Conservation (phyloP, 2,797 vertebrate genomes). For the Simalia tracyae region DNA sequence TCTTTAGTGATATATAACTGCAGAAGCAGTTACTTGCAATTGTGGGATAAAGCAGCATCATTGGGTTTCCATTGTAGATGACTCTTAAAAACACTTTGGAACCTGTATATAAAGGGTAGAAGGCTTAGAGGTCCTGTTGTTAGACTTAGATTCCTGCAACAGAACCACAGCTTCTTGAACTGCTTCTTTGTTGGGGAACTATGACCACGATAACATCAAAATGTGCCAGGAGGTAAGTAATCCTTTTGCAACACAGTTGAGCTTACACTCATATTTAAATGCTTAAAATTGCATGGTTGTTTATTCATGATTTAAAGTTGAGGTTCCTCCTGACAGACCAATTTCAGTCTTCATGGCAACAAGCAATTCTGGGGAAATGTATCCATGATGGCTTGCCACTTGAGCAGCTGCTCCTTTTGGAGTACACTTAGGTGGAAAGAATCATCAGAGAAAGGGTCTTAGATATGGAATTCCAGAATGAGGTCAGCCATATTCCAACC, state of each 20-base stretch:
- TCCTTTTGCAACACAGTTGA: background rate
- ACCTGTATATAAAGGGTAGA: background rate
- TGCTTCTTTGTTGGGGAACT: slow-evolving; percentile 62
- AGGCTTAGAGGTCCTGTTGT: background rate
- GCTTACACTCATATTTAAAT: too few species aligned
- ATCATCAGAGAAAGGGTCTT: background rate
- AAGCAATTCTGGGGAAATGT: background rate
- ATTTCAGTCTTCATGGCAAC: background rate
- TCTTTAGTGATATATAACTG: background rate
- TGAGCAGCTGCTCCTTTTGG: background rate
- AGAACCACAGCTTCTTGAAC: slow-evolving; percentile 58
- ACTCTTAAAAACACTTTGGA: too few species aligned
- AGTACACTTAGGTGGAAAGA: background rate
- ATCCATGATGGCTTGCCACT: background rate
- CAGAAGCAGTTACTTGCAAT: too few species aligned
- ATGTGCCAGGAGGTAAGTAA: background rate
- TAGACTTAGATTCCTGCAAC: slow-evolving; percentile 42
- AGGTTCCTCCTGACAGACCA: background rate
- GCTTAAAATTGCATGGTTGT: background rate
- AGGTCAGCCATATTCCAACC: background rate
- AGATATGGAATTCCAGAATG: background rate
- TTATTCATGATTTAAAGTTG: background rate
- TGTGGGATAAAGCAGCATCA: too few species aligned
- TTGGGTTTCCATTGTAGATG: too few species aligned
- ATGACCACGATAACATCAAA: slow-evolving; percentile 15